Percentiles rank a stretch among this genome's conserved stretches.
Evolutionary conservation across 2,888 invertebrate genomes (phyloP).

Genomic region (Mechanitis mazaeus): DNA sequence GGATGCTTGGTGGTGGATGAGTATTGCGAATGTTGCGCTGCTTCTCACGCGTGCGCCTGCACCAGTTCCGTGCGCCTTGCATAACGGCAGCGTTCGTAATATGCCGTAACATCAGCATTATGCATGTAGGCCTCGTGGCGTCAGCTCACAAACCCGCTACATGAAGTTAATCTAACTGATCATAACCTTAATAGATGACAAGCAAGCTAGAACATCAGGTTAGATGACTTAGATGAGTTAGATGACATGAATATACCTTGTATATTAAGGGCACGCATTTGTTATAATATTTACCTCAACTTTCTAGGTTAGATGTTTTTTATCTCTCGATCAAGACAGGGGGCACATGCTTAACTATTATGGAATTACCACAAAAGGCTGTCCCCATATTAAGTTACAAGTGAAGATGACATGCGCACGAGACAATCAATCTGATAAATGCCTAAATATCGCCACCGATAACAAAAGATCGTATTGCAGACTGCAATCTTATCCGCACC

Average conservation of each 20-base stretch:
- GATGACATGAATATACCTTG: slow-evolving; percentile 6
- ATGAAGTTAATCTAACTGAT: slow-evolving; percentile 17
- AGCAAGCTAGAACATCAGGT: neutral
- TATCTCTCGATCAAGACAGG: slow-evolving; percentile 36
- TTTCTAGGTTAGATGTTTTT: slow-evolving; percentile 13
- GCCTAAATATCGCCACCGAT: slow-evolving; percentile 62
- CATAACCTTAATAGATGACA: slow-evolving; percentile 7
- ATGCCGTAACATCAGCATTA: slow-evolving; percentile 64
- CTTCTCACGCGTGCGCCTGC: slow-evolving; percentile 54
- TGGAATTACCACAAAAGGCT: slow-evolving; percentile 60
- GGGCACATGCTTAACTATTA: slow-evolving; percentile 55
- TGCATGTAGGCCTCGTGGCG: slow-evolving; percentile 64
- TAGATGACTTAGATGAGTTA: neutral
- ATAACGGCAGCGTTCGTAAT: slow-evolving; percentile 67
- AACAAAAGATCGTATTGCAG: slow-evolving; percentile 69
- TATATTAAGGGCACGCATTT: too few relatives aligned
- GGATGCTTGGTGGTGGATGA: slow-evolving; percentile 41
- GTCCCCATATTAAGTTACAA: slow-evolving; percentile 53
- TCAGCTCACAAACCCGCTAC: slow-evolving; percentile 28
- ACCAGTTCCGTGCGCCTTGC: slow-evolving; percentile 62
- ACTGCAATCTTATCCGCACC: slow-evolving; percentile 51
- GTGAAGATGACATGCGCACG: slow-evolving; percentile 62
- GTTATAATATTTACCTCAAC: slow-evolving; percentile 1
- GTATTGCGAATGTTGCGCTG: slow-evolving; percentile 49
- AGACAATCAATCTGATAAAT: slow-evolving; percentile 64